These are phyloP conservation scores for Ameiurus melas DNA, from an alignment of 2,113 vertebrate genomes.

Conservation along the genomic window DNA sequence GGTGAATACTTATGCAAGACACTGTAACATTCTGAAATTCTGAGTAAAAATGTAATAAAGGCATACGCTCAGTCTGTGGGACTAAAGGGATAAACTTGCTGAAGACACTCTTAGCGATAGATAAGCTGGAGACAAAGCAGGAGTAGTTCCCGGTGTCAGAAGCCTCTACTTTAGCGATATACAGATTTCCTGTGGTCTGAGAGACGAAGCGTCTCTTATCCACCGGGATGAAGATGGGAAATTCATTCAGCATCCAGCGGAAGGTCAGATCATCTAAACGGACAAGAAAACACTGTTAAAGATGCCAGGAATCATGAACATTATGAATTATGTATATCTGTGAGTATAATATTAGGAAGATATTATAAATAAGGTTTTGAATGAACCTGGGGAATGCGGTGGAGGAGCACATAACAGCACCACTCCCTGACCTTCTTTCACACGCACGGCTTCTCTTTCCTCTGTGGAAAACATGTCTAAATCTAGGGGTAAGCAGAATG, in stretches of 20 bases:
- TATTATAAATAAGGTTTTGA: background rate
- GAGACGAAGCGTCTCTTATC: constrained; percentile 92
- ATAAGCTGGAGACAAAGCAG: constrained; percentile 90
- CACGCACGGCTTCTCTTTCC: constrained; percentile 83
- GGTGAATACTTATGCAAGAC: background rate
- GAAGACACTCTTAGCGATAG: constrained; percentile 96
- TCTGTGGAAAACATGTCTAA: constrained; percentile 92
- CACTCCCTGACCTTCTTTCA: constrained; percentile 89
- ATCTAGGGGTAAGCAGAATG: constrained; percentile 68
- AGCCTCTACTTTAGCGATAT: constrained; percentile 91
- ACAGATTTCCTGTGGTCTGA: constrained; percentile 93
- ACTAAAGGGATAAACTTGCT: constrained; percentile 96
- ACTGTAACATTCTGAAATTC: background rate
- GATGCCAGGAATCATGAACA: background rate
- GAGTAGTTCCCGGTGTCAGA: constrained; percentile 95
- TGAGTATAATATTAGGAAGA: background rate
- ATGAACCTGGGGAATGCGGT: constrained; percentile 87
- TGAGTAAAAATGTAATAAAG: constrained; percentile 20
- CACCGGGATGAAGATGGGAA: constrained; percentile 91
- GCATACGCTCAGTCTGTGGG: constrained; percentile 86
- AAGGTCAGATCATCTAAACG: constrained; percentile 88
- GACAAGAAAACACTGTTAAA: background rate
- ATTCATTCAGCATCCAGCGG: constrained; percentile 96
- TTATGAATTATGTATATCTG: background rate
- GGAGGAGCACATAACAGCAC: constrained; percentile 91